These are phyloP conservation scores for Periophthalmus magnuspinnatus DNA, from an alignment of 2,797 vertebrate species.

Conservation along the genomic window DNA sequence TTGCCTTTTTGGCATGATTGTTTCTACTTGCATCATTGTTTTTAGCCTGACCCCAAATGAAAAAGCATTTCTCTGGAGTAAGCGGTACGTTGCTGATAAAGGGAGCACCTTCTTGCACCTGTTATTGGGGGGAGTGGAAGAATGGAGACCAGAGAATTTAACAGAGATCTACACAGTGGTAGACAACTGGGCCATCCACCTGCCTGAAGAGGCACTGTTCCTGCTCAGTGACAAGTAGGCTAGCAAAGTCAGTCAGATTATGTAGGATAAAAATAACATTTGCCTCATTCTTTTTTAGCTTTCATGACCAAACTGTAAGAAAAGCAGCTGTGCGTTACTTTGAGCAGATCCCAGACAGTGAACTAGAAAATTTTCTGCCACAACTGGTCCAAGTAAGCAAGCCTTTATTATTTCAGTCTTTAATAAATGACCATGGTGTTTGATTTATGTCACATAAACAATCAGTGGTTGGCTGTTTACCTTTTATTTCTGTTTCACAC, in stretches of 20 bases:
- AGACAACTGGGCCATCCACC: slow-evolving; percentile 76
- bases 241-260: neutral
- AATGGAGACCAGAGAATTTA: slow-evolving; percentile 75
- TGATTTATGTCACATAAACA: neutral
- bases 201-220: slow-evolving; percentile 80
- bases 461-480: slow-evolving; percentile 4
- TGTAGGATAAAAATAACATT: neutral
- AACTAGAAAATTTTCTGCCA: slow-evolving; percentile 83
- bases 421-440: too few relatives aligned
- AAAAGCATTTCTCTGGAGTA: slow-evolving; percentile 84
- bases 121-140: slow-evolving; percentile 80
- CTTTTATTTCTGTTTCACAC: neutral
- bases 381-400: slow-evolving; percentile 86
- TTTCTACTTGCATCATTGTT: neutral
- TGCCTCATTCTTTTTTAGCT: slow-evolving; percentile 69
- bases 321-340: slow-evolving; percentile 79
- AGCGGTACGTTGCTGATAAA: slow-evolving; percentile 69
- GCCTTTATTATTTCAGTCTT: neutral
- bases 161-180: slow-evolving; percentile 79
- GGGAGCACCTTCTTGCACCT: slow-evolving; percentile 81
- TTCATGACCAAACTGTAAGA: slow-evolving; percentile 85
- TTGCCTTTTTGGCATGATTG: neutral
- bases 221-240: slow-evolving; percentile 76
- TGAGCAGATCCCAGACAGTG: slow-evolving; percentile 77
- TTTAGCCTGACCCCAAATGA: slow-evolving; percentile 82